A percentile compares a stretch with the other conserved stretches of the same genome.
Evolutionary conservation across 2,888 invertebrate genomes (phyloP).

Genomic region (Thecophora atra): DNA sequence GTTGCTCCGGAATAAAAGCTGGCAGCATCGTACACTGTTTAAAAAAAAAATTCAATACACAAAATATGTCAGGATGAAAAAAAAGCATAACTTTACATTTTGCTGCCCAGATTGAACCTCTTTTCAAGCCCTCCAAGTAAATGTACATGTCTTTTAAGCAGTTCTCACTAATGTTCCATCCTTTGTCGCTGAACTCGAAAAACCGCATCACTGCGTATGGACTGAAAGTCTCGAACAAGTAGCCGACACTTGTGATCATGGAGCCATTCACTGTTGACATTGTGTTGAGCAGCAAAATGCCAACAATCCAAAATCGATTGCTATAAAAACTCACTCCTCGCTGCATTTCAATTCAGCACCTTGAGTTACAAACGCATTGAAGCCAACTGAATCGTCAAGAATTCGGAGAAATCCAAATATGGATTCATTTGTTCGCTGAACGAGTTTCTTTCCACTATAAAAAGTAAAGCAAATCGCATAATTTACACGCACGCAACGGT

Average conservation of each 20-base stretch:
- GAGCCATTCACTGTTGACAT: conserved; percentile 31
- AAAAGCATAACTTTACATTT: conserved; percentile 49
- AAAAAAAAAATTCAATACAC: conserved; percentile 2
- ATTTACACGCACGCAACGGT: neutral
- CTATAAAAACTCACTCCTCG: neutral
- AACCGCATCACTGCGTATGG: conserved; percentile 55
- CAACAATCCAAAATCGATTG: neutral
- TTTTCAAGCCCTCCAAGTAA: conserved; percentile 55
- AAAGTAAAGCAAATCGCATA: too few relatives aligned
- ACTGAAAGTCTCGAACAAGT: conserved; percentile 57
- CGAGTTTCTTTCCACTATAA: too few relatives aligned
- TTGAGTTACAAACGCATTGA: neutral
- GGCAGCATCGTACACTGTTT: conserved; percentile 73
- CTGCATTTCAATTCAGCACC: neutral
- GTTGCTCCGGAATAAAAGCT: conserved; percentile 78
- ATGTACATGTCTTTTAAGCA: conserved; percentile 56
- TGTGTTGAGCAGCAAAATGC: neutral
- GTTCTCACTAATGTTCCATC: conserved; percentile 57
- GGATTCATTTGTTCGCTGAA: neutral
- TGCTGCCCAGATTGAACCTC: conserved; percentile 56
- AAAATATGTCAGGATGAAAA: neutral
- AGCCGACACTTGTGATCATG: conserved; percentile 55
- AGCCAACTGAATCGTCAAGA: neutral
- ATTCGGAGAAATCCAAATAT: neutral
- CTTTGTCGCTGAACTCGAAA: conserved; percentile 59